Evolutionary conservation across 2,888 invertebrate species (phyloP), one percentile per base, ranked within the genome.

Genomic region (Heteropelma amictum): DNA sequence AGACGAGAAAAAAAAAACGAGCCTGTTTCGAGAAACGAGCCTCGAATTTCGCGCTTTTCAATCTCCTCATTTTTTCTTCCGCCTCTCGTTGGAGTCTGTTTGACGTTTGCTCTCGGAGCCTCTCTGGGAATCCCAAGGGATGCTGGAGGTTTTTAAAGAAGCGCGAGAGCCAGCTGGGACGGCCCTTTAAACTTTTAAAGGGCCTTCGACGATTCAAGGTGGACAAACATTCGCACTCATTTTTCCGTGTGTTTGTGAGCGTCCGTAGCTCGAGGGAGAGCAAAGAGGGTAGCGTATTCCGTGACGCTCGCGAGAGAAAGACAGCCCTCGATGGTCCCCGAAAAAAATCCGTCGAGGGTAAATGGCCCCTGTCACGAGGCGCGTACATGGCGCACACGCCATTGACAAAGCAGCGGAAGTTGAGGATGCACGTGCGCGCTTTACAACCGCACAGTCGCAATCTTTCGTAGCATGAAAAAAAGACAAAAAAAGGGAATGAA

Each of bases 101-200:
- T 47, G 42, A 21, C 61, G 42, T 38, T 49, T 35, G 17, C 4
- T 12, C 30, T n/a, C 3, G 17, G 17, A 28, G 30, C 63, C 38
- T 68, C 42, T 17, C n/a, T n/a, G n/a, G n/a, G 67, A 61, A 56
- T 47, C 67, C 47, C 45, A n/a, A 67, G 54, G 61, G 49, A 58
- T 51, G 45, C 30, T 45, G 47, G n/a, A n/a, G 60, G 67, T 30
- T 45, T 74, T 76, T 72, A 74, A 68, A 72, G 51, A 49, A 45
- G 45, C 63, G 40, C 45, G 40, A 63, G 58, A 63, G 49, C n/a
- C 45, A 65, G 73, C 54, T 71, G 69, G 26, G 53, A 30, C 38
- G 78, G 80, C 68, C 77, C 78, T 81, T 82, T 80, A 80, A 81
- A 82, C 71, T 78, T 78, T 80, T 81, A 80, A 81, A 81, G 79